Evolutionary conservation across 1,140 invertebrate genomes (phyloP), one percentile per base, ranked within the genome.

Genomic region (Limonius californicus): DNA sequence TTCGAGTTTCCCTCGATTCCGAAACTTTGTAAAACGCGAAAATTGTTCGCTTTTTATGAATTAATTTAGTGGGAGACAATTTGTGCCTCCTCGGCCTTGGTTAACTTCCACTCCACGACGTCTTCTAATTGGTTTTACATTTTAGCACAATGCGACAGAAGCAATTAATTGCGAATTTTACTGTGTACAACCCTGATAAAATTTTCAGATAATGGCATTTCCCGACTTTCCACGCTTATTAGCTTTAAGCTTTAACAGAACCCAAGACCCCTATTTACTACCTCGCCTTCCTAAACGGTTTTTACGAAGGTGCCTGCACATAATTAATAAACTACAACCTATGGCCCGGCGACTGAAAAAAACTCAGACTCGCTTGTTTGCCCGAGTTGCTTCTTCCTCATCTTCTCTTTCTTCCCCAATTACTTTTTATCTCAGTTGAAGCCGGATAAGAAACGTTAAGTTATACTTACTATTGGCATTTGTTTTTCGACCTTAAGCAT

Each of bases 21-120:
- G 47, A 64, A 64, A 64, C 62, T 64, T 64, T 60, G 57, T 64
- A 54, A 59, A 64, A 60, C 53, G 62, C 43, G 62, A 60, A 64
- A 64, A 64, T 64, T 64, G 62, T 64, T 60, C 64, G 21, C 56
- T 62, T 65, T 62, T 65, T 62, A 58, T 59, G 56, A 65, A 65
- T 65, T 65, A 65, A 65, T 62, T 59, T 59, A 43, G 2, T 45
- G 15, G 30, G 47, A 61, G 54, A 64, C 57, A 61, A 23, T 65
- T 61, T 57, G 54, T 54, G 59, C 42, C 35, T 60, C 57, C 55
- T 30, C n/a, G 16, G 16, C 20, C 45, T 50, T 50, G 45, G 9
- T 45, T 50, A 50, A 50, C 45, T 50, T 50, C 16, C 45, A 50
- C 7, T 50, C 15, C 45, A 50, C 6, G 45, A 50, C 45, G 45